Base-by-base conservation (phyloP, 2,888 invertebrate species). In the Idaea biselata region DNA sequence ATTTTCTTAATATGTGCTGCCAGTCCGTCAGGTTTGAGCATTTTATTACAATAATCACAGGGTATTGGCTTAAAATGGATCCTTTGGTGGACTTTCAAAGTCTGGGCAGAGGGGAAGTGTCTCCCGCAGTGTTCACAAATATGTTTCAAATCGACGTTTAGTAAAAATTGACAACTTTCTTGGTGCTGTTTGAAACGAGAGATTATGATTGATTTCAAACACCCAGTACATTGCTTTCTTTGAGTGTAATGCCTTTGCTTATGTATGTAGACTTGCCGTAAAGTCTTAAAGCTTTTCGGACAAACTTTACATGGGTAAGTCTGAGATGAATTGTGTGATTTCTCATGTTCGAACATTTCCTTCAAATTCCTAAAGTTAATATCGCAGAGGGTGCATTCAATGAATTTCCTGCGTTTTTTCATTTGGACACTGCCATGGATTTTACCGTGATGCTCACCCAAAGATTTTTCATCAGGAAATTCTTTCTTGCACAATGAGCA, bases 311-410 rank as follows among this genome's bases (percentile, higher is more conserved):
- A 86, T 0, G 85, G 84, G 55, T 74, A 84, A 11, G 70, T 58
- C 3, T 73, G 75, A 8, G 73, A 62, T 7, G 77, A 60, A 0
- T 68, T 67, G 55, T 86, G 86, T 0, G 68, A 53, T 57, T 76
- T 66, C 32, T 82, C 79, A 65, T 86, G 86, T 44, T 79, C 62
- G 6, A 75, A 62, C 67, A 85, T 75, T 59, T 81, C 78, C 63
- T 76, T 81, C 11, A 78, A 68, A 31, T 74, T 81, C 18, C 69
- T 79, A 53, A 82, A 83, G 64, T 78, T 79, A 8, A 77, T 65
- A 44, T 82, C 72, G 44, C 86, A 87, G 1, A 86, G 44, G 0
- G 82, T 79, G 64, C 86, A 87, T 63, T 81, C 80, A 5, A 84
- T 79, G 6, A 80, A 79, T 31, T 78, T 81, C 16, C 81, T 73